These are phyloP conservation scores for Datnioides undecimradiatus DNA, from an alignment of 2,113 vertebrate genomes.

Conservation along the genomic window DNA sequence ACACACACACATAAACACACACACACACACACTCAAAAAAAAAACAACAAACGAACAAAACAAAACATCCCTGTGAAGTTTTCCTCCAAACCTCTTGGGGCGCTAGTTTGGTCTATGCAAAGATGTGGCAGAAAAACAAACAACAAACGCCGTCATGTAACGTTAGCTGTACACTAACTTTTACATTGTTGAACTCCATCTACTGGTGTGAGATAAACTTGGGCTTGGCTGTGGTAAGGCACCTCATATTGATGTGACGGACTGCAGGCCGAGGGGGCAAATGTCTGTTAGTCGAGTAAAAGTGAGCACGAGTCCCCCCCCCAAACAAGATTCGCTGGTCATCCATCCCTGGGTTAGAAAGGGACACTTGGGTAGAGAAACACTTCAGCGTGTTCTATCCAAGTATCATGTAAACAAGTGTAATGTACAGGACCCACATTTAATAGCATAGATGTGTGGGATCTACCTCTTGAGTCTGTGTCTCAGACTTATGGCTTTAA, in stretches of 20 bases:
- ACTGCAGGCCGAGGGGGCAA: slow-evolving; percentile 16
- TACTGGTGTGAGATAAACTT: slow-evolving; percentile 11
- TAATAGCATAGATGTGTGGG: slow-evolving; percentile 35
- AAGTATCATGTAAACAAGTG: slow-evolving; percentile 67
- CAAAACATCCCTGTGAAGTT: slow-evolving; percentile 31
- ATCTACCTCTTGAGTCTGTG: slow-evolving; percentile 21
- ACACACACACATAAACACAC: too few species aligned
- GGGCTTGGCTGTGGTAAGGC: slow-evolving; percentile 74
- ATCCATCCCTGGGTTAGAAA: slow-evolving; percentile 61
- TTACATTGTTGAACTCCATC: slow-evolving; percentile 1
- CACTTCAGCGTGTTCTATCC: slow-evolving; percentile 3
- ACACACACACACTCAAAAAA: too few species aligned
- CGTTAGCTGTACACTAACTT: too few species aligned
- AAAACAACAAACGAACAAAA: too few species aligned
- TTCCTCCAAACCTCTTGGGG: background rate
- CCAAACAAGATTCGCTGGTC: slow-evolving; percentile 20
- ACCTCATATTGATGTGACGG: slow-evolving; percentile 50
- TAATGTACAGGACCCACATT: slow-evolving; percentile 19
- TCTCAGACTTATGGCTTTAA: slow-evolving; percentile 73
- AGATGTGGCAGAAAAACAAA: slow-evolving; percentile 44
- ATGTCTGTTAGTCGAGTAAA: slow-evolving; percentile 4
- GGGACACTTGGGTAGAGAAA: slow-evolving; percentile 58
- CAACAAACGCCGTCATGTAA: background rate
- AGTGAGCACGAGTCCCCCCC: background rate
- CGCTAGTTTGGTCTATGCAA: slow-evolving; percentile 54